Percentiles rank a stretch among this genome's conserved stretches.
phyloP scores from a whole-genome alignment of 2,113 vertebrate species.

The Carassius carassius region DNA sequence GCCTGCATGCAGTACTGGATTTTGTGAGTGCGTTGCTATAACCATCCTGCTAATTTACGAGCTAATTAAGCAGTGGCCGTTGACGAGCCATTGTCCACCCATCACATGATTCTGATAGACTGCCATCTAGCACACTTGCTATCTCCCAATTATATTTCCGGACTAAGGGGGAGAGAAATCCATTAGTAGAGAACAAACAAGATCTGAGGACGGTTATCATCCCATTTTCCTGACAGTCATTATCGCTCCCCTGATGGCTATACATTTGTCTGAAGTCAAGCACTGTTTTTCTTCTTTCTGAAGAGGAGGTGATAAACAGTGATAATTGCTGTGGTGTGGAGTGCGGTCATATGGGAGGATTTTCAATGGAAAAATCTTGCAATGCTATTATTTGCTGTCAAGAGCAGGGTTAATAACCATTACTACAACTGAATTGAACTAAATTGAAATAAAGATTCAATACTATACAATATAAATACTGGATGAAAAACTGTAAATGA shows the following conservation, averaged over 20 bases:
- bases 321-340: constrained; percentile 41
- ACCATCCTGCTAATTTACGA: constrained; percentile 66
- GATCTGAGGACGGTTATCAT: constrained; percentile 72
- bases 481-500: not conserved
- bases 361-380: not conserved
- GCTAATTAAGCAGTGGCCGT: constrained; percentile 72
- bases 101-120: constrained; percentile 75
- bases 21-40: constrained; percentile 47
- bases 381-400: not conserved
- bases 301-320: constrained; percentile 61
- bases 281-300: constrained; percentile 68
- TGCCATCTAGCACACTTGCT: constrained; percentile 70
- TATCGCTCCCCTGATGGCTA: constrained; percentile 75
- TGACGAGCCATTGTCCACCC: constrained; percentile 71
- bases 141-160: constrained; percentile 76
- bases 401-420: not conserved
- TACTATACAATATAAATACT: not conserved
- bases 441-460: not conserved
- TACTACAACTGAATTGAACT: not conserved
- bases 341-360: constrained; percentile 27
- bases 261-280: constrained; percentile 71
- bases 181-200: constrained; percentile 78
- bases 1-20: not conserved
- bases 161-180: constrained; percentile 74
- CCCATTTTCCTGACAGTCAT: constrained; percentile 74